A percentile compares a stretch with the other conserved stretches of the same genome.
These are phyloP conservation scores for Sepiola atlantica DNA, from an alignment of 2,888 invertebrate species.

Conservation along the genomic window DNA sequence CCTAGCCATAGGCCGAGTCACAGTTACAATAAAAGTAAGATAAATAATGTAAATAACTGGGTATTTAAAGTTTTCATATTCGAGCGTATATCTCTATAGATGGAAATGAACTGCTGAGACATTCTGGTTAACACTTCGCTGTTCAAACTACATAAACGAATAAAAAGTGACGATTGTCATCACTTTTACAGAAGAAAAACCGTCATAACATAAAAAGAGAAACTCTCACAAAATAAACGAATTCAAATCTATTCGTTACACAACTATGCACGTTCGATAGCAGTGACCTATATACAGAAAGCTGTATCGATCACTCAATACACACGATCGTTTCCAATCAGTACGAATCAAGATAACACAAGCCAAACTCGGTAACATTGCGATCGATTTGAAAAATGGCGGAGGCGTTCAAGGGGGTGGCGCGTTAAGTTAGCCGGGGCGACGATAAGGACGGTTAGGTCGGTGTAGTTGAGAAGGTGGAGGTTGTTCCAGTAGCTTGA, in stretches of 20 bases:
- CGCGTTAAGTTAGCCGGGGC: neutral
- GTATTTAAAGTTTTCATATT: neutral
- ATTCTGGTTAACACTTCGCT: neutral
- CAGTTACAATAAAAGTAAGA: no score
- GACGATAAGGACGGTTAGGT: neutral
- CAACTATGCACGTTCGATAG: neutral
- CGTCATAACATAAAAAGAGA: neutral
- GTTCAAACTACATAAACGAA: neutral
- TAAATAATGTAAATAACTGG: no score
- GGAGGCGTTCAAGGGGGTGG: neutral
- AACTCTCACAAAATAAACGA: neutral
- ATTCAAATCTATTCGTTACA: neutral
- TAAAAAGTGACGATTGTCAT: neutral
- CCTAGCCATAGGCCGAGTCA: no score
- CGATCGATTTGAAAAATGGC: neutral
- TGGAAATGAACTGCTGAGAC: neutral
- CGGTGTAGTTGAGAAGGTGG: neutral
- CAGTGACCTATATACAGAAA: neutral
- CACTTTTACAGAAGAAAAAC: neutral
- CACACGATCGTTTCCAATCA: constrained; percentile 1
- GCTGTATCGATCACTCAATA: neutral
- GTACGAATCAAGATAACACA: neutral
- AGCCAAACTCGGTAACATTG: neutral
- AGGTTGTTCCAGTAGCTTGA: neutral
- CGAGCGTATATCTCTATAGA: neutral